Evolutionary conservation across 1,140 invertebrate genomes (phyloP).

Genomic region (Branchinecta lynchi): DNA sequence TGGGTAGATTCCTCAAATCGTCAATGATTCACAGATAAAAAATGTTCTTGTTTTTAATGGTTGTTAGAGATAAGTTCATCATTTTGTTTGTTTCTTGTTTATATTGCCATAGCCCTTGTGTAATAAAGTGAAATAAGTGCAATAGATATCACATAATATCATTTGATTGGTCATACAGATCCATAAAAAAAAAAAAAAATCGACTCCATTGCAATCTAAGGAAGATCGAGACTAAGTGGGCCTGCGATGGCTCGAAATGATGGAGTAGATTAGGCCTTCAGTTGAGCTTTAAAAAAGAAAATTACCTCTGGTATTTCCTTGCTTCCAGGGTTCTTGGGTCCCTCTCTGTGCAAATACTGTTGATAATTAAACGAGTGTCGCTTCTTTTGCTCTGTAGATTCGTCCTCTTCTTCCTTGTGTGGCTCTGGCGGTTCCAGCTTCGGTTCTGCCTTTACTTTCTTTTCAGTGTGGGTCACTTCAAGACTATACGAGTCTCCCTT

Average conservation of each 20-base stretch:
- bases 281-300: no score
- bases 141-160: no score
- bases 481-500: slow-evolving; percentile 27
- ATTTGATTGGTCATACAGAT: slow-evolving; percentile 14
- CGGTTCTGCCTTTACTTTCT: slow-evolving; percentile 20
- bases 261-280: no score
- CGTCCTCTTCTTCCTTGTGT: slow-evolving; percentile 37
- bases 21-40: no score
- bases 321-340: slow-evolving; percentile 56
- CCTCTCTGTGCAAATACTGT: slow-evolving; percentile 52
- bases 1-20: no score
- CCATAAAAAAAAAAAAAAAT: slow-evolving; percentile 16
- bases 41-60: no score
- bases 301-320: slow-evolving; percentile 63
- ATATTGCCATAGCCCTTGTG: no score
- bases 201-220: slow-evolving; percentile 13
- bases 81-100: no score
- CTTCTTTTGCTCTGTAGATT: slow-evolving; percentile 39
- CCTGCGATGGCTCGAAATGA: background rate
- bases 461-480: slow-evolving; percentile 22
- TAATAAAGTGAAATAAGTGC: no score
- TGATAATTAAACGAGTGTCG: slow-evolving; percentile 46
- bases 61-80: no score
- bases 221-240: slow-evolving; percentile 11
- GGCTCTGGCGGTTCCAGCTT: slow-evolving; percentile 13